A percentile compares a stretch with the other conserved stretches of the same genome.
phyloP scores from a whole-genome alignment of 1,140 invertebrate genomes.

The Holotrichia oblita region DNA sequence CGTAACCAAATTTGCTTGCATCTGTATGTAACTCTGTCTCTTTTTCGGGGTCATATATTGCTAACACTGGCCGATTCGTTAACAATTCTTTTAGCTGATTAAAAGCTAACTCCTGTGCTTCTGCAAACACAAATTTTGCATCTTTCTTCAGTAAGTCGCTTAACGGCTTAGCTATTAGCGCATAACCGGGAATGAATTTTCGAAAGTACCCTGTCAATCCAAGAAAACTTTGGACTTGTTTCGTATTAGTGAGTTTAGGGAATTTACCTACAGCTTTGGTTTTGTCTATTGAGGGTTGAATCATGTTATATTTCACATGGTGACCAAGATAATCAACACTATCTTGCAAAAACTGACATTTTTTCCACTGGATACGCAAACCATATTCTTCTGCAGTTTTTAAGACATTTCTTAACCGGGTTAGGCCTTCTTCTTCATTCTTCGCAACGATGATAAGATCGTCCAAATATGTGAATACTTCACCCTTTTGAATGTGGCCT shows the following conservation, averaged over 20 bases:
- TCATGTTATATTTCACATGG: slow-evolving; percentile 43
- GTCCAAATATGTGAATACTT: no score
- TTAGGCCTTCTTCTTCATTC: slow-evolving; percentile 62
- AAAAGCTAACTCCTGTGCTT: slow-evolving; percentile 46
- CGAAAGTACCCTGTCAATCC: slow-evolving; percentile 58
- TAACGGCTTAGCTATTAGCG: slow-evolving; percentile 53
- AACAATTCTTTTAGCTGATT: slow-evolving; percentile 44
- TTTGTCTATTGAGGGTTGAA: slow-evolving; percentile 54
- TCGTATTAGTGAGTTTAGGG: slow-evolving; percentile 53
- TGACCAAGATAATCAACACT: slow-evolving; percentile 46
- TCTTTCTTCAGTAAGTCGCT: slow-evolving; percentile 47
- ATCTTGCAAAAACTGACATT: slow-evolving; percentile 46
- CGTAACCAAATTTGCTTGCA: slow-evolving; percentile 52
- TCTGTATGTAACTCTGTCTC: slow-evolving; percentile 54
- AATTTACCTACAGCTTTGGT: slow-evolving; percentile 55
- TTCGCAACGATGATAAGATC: neutral
- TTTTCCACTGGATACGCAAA: slow-evolving; percentile 59
- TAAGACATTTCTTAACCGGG: neutral
- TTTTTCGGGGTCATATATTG: slow-evolving; percentile 54
- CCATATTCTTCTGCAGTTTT: slow-evolving; percentile 54
- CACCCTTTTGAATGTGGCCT: neutral
- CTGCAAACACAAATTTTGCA: slow-evolving; percentile 41
- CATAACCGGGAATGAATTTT: slow-evolving; percentile 54
- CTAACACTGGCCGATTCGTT: slow-evolving; percentile 55
- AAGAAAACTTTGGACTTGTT: slow-evolving; percentile 52